phyloP scores from a whole-genome alignment of 2,888 invertebrate genomes.

The Eupithecia vulgata region DNA sequence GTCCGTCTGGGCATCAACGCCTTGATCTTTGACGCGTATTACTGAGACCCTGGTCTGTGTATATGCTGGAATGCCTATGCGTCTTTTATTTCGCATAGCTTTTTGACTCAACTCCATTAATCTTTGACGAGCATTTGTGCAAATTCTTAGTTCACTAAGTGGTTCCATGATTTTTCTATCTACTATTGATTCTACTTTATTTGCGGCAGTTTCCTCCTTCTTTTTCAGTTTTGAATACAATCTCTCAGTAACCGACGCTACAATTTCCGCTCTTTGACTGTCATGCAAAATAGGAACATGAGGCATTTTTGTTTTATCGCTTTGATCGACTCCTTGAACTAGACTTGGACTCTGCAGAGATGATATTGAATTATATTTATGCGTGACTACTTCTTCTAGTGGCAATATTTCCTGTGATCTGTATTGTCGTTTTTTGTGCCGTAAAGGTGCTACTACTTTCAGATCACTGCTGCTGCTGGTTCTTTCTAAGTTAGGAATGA shows the following conservation, averaged over 20 bases:
- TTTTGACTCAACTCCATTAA: slow-evolving; percentile 84
- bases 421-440: slow-evolving; percentile 73
- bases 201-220: slow-evolving; percentile 77
- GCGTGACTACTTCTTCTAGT: slow-evolving; percentile 53
- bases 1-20: slow-evolving; percentile 82
- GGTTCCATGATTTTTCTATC: slow-evolving; percentile 76
- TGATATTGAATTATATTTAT: slow-evolving; percentile 47
- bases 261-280: slow-evolving; percentile 86
- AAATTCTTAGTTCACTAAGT: slow-evolving; percentile 82
- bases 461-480: slow-evolving; percentile 75
- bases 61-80: slow-evolving; percentile 80
- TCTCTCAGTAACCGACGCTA: slow-evolving; percentile 88
- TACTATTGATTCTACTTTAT: slow-evolving; percentile 70
- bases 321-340: slow-evolving; percentile 51
- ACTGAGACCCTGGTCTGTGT: slow-evolving; percentile 84
- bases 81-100: slow-evolving; percentile 81
- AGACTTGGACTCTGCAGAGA: slow-evolving; percentile 57
- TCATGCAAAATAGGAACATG: slow-evolving; percentile 69
- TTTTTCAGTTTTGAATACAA: slow-evolving; percentile 84
- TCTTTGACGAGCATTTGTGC: slow-evolving; percentile 83
- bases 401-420: slow-evolving; percentile 77
- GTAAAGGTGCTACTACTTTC: slow-evolving; percentile 69
- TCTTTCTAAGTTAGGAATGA: slow-evolving; percentile 72
- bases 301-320: slow-evolving; percentile 53
- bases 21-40: slow-evolving; percentile 83